These are phyloP conservation scores for Orthosia cruda DNA, from an alignment of 2,888 invertebrate genomes.

Conservation along the genomic window DNA sequence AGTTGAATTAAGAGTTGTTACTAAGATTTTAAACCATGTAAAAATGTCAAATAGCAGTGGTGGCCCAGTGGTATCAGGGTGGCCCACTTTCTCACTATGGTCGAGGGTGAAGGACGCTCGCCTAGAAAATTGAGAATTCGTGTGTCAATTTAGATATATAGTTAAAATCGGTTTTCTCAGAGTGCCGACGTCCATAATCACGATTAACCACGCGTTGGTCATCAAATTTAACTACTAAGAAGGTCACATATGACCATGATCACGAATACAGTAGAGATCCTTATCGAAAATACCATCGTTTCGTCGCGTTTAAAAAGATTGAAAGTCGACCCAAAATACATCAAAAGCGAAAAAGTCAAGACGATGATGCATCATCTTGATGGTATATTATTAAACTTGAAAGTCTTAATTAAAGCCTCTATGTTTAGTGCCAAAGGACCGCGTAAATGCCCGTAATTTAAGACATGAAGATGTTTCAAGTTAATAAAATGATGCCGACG, in stretches of 20 bases:
- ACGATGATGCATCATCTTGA: constrained; percentile 9
- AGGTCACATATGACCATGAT: no score
- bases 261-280: no score
- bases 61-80: no score
- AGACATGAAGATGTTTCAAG: constrained; percentile 47
- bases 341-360: constrained; percentile 2
- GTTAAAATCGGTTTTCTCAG: no score
- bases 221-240: no score
- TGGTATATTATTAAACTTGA: constrained; percentile 41
- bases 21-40: neutral
- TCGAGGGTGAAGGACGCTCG: no score
- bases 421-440: constrained; percentile 33
- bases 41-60: neutral
- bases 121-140: no score
- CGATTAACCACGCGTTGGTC: no score
- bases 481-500: constrained; percentile 46
- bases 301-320: neutral
- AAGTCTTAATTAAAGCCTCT: constrained; percentile 51
- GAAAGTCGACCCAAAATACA: constrained; percentile 4
- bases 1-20: neutral
- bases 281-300: neutral
- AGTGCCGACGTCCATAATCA: no score
- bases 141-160: no score
- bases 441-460: constrained; percentile 43
- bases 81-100: no score